Conservation (phyloP, 2,113 vertebrate genomes). For the Pimephales promelas region DNA sequence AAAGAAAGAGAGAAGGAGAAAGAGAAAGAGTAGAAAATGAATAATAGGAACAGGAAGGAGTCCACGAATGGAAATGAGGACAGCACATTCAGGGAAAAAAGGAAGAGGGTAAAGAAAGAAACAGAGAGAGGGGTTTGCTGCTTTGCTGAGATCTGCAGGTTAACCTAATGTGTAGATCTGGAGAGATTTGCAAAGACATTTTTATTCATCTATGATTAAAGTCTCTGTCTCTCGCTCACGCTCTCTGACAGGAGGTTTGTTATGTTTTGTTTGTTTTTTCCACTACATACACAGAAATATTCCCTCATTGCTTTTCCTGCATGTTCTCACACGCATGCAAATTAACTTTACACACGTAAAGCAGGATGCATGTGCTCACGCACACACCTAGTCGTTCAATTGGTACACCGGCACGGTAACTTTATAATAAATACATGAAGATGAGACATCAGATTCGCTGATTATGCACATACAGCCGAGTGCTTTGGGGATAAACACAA, state of each 20-base stretch:
- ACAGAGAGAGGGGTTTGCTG: constrained; percentile 65
- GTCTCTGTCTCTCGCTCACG: neutral
- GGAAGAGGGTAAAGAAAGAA: constrained; percentile 33
- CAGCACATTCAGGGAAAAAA: constrained; percentile 16
- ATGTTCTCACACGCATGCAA: constrained; percentile 71
- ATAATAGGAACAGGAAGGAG: constrained; percentile 35
- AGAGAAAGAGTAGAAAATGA: constrained; percentile 27
- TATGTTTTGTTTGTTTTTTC: constrained; percentile 45
- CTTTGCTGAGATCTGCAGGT: constrained; percentile 75
- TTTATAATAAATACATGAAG: constrained; percentile 28
- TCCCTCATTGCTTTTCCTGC: constrained; percentile 49
- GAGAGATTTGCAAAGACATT: constrained; percentile 80
- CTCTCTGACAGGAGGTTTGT: constrained; percentile 44
- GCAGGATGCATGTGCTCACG: constrained; percentile 29
- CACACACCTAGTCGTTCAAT: constrained; percentile 50
- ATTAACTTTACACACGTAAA: constrained; percentile 68
- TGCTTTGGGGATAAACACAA: neutral
- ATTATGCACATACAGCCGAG: neutral
- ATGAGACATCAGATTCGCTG: neutral
- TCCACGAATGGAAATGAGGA: constrained; percentile 30
- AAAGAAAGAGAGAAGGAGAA: constrained; percentile 12
- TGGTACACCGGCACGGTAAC: constrained; percentile 6
- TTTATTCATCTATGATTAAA: constrained; percentile 86
- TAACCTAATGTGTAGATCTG: constrained; percentile 78
- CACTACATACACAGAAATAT: constrained; percentile 43